phyloP scores from a whole-genome alignment of 37 sponge, comb jelly and placozoan genomes.

The Mnemiopsis leidyi region DNA sequence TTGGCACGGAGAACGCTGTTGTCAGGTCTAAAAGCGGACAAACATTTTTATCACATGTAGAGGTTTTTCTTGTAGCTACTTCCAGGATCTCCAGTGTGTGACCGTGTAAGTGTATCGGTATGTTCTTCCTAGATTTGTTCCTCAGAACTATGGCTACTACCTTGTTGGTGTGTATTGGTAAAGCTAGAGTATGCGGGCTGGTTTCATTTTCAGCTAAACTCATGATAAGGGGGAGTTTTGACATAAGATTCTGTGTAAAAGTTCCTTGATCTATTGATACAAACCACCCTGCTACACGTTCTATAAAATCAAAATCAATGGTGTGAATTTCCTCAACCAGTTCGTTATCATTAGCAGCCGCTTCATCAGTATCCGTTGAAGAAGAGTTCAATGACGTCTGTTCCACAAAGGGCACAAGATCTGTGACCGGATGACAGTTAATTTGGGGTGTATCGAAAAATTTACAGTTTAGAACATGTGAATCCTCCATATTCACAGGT shows the following conservation, averaged over 20 bases:
- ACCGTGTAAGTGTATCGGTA: conserved; percentile 1
- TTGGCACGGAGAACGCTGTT: conserved; percentile 1
- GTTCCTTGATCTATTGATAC: neutral
- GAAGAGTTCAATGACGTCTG: neutral
- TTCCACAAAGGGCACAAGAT: neutral
- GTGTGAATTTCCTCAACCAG: neutral
- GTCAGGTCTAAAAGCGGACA: neutral
- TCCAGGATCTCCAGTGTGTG: conserved; percentile 1
- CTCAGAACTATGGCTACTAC: neutral
- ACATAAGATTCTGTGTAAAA: neutral
- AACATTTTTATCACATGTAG: neutral
- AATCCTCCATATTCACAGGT: neutral
- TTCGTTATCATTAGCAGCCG: too few species aligned
- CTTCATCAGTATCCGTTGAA: too few species aligned
- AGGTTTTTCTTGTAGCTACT: neutral
- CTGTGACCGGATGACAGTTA: neutral
- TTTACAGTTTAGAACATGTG: neutral
- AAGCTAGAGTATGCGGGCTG: neutral
- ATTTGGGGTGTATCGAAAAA: neutral
- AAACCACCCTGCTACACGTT: neutral
- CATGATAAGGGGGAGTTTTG: neutral
- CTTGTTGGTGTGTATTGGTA: neutral
- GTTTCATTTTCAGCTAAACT: neutral
- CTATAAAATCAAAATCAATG: neutral
- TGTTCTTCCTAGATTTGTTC: too few species aligned